phyloP scores from a whole-genome alignment of 2,888 invertebrate species.

The Sinopyrophorus schimmeli region DNA sequence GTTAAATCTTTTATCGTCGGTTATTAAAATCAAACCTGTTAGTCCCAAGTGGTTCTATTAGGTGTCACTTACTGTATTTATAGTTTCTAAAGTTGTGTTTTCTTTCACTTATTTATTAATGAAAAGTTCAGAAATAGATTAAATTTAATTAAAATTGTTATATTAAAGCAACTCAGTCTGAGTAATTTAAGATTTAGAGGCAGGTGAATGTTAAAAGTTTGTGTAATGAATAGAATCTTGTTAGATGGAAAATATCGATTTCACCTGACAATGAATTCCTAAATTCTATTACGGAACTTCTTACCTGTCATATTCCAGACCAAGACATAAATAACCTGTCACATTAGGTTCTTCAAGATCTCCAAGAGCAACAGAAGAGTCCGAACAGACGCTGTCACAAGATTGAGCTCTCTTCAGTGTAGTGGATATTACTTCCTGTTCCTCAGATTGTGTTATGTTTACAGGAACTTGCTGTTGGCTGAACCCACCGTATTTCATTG shows the following conservation, averaged over 20 bases:
- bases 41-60: no score
- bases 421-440: slow-evolving; percentile 44
- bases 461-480: slow-evolving; percentile 17
- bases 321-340: slow-evolving; percentile 76
- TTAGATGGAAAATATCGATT: slow-evolving; percentile 5
- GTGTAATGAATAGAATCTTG: slow-evolving; percentile 8
- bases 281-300: slow-evolving; percentile 12
- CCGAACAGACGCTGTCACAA: slow-evolving; percentile 80
- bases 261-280: background rate
- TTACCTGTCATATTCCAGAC: slow-evolving; percentile 77
- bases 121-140: no score
- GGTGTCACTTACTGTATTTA: no score
- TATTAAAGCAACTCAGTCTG: background rate
- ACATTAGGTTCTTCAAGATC: slow-evolving; percentile 72
- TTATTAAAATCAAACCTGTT: no score
- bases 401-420: slow-evolving; percentile 69
- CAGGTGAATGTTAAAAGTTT: background rate
- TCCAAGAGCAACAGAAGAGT: slow-evolving; percentile 72
- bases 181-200: background rate
- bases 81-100: no score
- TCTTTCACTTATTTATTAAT: no score
- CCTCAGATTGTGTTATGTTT: slow-evolving; percentile 35
- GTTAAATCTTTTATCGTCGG: no score
- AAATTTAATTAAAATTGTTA: no score
- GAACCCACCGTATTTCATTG: slow-evolving; percentile 9